Base-by-base conservation (phyloP, 2,113 vertebrate genomes). In the Casuarius casuarius region DNA sequence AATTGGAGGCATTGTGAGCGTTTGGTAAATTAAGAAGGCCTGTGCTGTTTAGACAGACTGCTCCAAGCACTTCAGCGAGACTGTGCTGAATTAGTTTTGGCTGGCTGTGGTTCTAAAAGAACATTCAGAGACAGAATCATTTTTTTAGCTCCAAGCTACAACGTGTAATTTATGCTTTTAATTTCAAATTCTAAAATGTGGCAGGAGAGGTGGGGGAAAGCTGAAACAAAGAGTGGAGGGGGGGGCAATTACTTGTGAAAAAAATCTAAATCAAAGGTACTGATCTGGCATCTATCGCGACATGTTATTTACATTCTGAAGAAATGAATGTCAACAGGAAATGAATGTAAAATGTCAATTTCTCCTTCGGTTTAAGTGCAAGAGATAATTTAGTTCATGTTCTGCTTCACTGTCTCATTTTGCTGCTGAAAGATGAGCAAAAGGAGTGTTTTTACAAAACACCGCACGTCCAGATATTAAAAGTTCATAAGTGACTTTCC, bases 151-250 rank as follows among this genome's bases (percentile, higher is more conserved):
- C 52, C 88, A 82, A 98, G 90, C 82, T 95, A 85, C 40, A 94
- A 58, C 63, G 17, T 94, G 84, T 91, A 96, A 96, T 97, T 97
- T 96, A 97, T 97, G 79, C n/a, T 97, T 97, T 97, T 97, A 96
- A 98, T 97, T 98, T 97, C 87, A 93, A 97, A 96, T 95, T 93
- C 58, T 89, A 95, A 92, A 94, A 67, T 91, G 63, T 66, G 70
- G 51, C 48, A 73, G 93, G 46, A 72, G 63, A 74, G 35, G 44
- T 92, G 67, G 66, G 63, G 71, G 73, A 63, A 88, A 88, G 70
- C 59, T 3, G 3, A 76, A 83, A 78, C 3, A 76, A 40, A 76
- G 73, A 52, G 25, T 51, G 65, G n/a, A 65, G 0, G 0, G 14
- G 35, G 9, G 9, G 15, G 70, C 42, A 96, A 83, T 67, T 96